Evolutionary conservation across 2,797 vertebrate genomes (phyloP), one percentile per base, ranked within the genome.

Genomic region (Moxostoma hubbsi): DNA sequence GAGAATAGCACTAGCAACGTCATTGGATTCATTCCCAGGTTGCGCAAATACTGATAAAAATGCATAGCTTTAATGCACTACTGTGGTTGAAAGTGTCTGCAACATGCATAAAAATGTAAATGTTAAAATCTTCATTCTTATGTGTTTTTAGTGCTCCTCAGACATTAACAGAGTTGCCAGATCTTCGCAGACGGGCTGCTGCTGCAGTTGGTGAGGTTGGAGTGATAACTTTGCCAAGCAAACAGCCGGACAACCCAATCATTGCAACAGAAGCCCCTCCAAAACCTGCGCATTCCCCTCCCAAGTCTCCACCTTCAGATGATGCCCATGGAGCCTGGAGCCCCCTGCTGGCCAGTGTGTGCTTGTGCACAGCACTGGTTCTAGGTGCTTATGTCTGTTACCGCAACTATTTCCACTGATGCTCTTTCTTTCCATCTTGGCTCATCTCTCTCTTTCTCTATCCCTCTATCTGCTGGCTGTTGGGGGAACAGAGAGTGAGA

Each of bases 381-480:
- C 93, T 97, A 0, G 94, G 97, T 63, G 96, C 96, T 24, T 98
- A 98, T 62, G 92, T 95, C 87, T 98, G 96, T 89, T 99, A 98
- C 92, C 93, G 97, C 93, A 94, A 93, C 81, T 98, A 91, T 90
- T 97, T 97, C 88, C 98, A 98, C 80, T 99, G 96, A 98, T 90
- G n/a, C 4, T 55, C 80, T 73, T 11, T 71, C 80, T 65, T 47
- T 74, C 13, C 64, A 53, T 82, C 53, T 75, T 9, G 72, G 47
- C 70, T 43, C 78, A 45, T 75, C 49, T 75, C 5, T 86, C 71
- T 86, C 80, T 85, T 64, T 70, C n/a, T 73, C 75, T 50, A 58
- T 68, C 66, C 77, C 71, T 74, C 69, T 13, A 13, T 81, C 70
- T 74, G 54, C 69, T 64, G 53, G 75, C 73, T 79, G 59, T 57